Conservation (phyloP, 2,888 invertebrate genomes). For the Agonopterix arenella region DNA sequence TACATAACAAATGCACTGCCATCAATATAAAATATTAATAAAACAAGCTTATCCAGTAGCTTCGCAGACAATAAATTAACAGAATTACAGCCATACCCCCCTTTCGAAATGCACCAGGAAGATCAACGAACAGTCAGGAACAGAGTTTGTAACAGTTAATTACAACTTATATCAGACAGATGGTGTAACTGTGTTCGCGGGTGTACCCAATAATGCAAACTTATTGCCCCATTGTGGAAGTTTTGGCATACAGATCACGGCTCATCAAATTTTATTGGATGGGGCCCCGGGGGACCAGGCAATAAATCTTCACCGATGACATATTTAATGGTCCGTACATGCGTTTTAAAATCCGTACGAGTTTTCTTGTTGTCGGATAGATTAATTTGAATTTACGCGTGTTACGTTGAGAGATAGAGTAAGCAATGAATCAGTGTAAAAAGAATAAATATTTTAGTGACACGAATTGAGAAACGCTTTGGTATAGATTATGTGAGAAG, state of each 20-base stretch:
- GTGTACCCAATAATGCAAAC: slow-evolving; percentile 40
- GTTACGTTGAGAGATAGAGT: not conserved
- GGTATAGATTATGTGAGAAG: too few species aligned
- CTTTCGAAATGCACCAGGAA: not conserved
- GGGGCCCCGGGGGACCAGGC: slow-evolving; percentile 35
- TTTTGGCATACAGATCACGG: slow-evolving; percentile 67
- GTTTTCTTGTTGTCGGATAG: not conserved
- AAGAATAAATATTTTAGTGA: too few species aligned
- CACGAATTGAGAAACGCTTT: too few species aligned
- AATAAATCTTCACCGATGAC: slow-evolving; percentile 64
- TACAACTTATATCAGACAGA: slow-evolving; percentile 1
- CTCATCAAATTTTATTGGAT: slow-evolving; percentile 67
- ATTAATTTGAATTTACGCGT: not conserved
- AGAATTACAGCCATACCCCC: not conserved
- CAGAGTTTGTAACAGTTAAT: too few species aligned
- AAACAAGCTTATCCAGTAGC: too few species aligned
- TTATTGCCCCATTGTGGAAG: slow-evolving; percentile 60
- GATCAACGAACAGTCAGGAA: too few species aligned
- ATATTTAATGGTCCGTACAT: slow-evolving; percentile 57
- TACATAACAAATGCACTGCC: too few species aligned
- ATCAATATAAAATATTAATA: too few species aligned
- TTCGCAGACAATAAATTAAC: not conserved
- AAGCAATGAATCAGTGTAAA: too few species aligned
- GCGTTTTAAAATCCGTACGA: slow-evolving; percentile 52
- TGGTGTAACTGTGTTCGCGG: not conserved